Evolutionary conservation across 2,113 vertebrate genomes (phyloP).

Genomic region (Daboia siamensis): DNA sequence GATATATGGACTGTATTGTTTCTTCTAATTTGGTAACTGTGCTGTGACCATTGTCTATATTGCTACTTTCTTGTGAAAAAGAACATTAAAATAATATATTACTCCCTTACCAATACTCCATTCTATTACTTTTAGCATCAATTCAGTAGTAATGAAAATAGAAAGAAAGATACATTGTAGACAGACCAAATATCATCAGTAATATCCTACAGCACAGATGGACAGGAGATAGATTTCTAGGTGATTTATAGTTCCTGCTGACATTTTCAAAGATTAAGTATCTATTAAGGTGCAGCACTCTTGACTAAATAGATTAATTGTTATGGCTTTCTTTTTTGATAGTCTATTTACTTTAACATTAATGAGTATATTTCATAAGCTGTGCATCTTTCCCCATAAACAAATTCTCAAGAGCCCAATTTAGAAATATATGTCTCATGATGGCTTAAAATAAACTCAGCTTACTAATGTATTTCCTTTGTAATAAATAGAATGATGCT

Average conservation of each 20-base stretch:
- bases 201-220: background rate
- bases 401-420: slow-evolving; percentile 46
- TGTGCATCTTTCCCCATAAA: slow-evolving; percentile 31
- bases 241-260: background rate
- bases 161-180: background rate
- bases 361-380: slow-evolving; percentile 29
- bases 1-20: background rate
- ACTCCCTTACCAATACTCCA: background rate
- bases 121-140: background rate
- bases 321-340: background rate
- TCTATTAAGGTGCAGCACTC: background rate
- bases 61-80: background rate
- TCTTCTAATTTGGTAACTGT: background rate
- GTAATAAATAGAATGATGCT: slow-evolving; percentile 41
- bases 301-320: background rate
- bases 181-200: background rate
- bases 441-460: slow-evolving; percentile 47
- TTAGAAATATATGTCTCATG: slow-evolving; percentile 39
- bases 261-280: background rate
- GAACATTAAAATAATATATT: background rate
- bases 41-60: background rate
- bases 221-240: background rate
- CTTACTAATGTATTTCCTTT: slow-evolving; percentile 47
- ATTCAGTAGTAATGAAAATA: background rate
- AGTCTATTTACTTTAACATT: slow-evolving; percentile 18